Percentiles rank a stretch among this genome's conserved stretches.
Evolutionary conservation across 2,888 invertebrate genomes (phyloP).

Genomic region (Lamellibrachia satsuma): DNA sequence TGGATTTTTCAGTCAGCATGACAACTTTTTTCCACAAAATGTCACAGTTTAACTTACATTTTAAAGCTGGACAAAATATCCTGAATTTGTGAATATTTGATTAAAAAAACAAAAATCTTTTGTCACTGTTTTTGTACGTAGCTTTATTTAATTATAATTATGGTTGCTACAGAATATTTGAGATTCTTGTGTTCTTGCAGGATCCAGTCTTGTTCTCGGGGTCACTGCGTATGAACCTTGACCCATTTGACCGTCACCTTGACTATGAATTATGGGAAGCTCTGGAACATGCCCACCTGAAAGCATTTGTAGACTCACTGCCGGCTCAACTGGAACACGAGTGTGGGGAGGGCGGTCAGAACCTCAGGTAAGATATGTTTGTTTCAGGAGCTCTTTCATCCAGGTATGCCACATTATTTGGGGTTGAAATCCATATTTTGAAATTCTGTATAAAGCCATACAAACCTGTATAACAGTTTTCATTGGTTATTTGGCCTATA

Average conservation of each 20-base stretch:
- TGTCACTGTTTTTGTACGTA: too few relatives aligned
- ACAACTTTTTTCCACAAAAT: too few relatives aligned
- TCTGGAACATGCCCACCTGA: conserved; percentile 62
- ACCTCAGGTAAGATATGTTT: conserved; percentile 55
- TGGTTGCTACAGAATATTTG: background rate
- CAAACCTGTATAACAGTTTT: too few relatives aligned
- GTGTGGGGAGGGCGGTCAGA: conserved; percentile 63
- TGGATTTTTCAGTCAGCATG: too few relatives aligned
- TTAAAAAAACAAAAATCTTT: too few relatives aligned
- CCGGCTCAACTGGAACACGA: conserved; percentile 53
- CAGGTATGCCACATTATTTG: background rate
- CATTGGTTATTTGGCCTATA: too few relatives aligned
- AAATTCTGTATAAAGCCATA: background rate
- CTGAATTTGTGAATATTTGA: too few relatives aligned
- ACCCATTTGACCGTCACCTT: conserved; percentile 61
- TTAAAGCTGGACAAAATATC: too few relatives aligned
- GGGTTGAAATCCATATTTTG: background rate
- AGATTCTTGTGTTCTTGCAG: conserved; percentile 24
- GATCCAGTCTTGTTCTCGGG: conserved; percentile 44
- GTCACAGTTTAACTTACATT: too few relatives aligned
- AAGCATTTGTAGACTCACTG: conserved; percentile 55
- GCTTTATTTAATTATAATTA: background rate
- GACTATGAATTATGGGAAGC: conserved; percentile 62
- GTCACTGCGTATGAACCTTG: conserved; percentile 57
- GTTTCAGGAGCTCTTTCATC: background rate